Base-by-base conservation (phyloP, 2,113 vertebrate genomes). In the Taxidea taxus region DNA sequence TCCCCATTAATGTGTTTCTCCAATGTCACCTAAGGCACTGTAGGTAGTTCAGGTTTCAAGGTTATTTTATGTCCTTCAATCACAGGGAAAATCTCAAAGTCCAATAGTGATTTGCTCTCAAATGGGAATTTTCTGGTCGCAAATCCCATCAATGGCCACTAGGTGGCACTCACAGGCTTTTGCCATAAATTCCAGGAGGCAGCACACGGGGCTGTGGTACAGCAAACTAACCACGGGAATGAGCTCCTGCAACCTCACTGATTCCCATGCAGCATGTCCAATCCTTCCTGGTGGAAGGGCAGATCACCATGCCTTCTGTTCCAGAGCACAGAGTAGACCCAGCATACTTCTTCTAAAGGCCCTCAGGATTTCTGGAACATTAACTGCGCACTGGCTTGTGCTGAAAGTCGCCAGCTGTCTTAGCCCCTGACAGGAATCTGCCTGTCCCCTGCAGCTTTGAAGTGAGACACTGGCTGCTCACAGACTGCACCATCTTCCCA, bases 111-210 rank as follows among this genome's bases (percentile, higher is more conserved):
- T 23, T 51, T 8, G 58, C n/a, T 92, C 89, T 95, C 62, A 34
- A 86, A 51, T 10, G 37, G 23, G 49, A 51, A 64, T 88, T 37
- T 72, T 84, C 54, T 81, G 77, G n/a, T 39, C 47, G 42, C 25
- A 15, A 90, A 70, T 95, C 75, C 74, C 49, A 90, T 44, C 18
- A 68, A 27, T 56, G 37, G 70, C 91, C 95, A 84, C 83, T 51
- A 88, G 93, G 70, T 66, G 97, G 64, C 93, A 54, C 60, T 58
- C 85, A 54, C 42, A 18, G 29, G 54, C 83, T 58, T 78, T 64
- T 56, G 87, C 60, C n/a, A 7, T 77, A 27, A 74, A 7, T 85
- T 64, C n/a, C 39, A 13, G 25, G 4, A 29, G 13, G 34, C 18
- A 4, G 25, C 70, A 18, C 29, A 1, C 0, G 1, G 34, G 37